Evolutionary conservation across 2,113 vertebrate species (phyloP), one percentile per base, ranked within the genome.

Genomic region (Puffinus mauretanicus): DNA sequence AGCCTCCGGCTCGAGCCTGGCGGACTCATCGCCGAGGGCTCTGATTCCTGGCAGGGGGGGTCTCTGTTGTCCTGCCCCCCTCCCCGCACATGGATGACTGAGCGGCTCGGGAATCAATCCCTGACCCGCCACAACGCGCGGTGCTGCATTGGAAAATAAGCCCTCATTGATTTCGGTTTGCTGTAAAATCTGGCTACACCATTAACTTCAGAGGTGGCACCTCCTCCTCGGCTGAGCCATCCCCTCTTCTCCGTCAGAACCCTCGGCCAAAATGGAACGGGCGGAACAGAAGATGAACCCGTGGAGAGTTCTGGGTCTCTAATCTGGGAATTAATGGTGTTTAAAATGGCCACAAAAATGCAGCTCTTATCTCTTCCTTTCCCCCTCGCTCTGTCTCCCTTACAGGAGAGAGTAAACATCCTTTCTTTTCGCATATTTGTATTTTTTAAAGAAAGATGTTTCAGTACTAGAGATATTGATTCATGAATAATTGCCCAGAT

Each of bases 21-120:
- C 0, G 3, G 20, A 21, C 6, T 57, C 26, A 49, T 34, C 0
- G 10, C 44, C 1, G 5, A 52, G 2, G 5, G 46, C 60, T 66
- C 36, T 60, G 32, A 34, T 82, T 85, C 66, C 38, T 88, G 34
- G 26, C 13, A 0, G 25, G 52, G 38, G 47, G 11, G 16, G 3
- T 70, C 36, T 32, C 34, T 47, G 54, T 51, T 55, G 10, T 83
- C 44, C 78, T 91, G 60, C n/a, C 40, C 62, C 27, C 72, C 61
- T 93, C 14, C 70, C 67, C 2, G 3, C 49, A 55, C 62, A 54
- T 0, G 0, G 44, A 8, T 81, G 72, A 38, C 70, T 40, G 88
- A 83, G 47, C 12, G 2, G 22, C 29, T 78, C 51, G 61, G 75
- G 81, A 93, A 89, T 85, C 86, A 61, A 36, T 79, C 52, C 47